Evolutionary conservation across 2,888 invertebrate species (phyloP).

Genomic region (Troides helena): DNA sequence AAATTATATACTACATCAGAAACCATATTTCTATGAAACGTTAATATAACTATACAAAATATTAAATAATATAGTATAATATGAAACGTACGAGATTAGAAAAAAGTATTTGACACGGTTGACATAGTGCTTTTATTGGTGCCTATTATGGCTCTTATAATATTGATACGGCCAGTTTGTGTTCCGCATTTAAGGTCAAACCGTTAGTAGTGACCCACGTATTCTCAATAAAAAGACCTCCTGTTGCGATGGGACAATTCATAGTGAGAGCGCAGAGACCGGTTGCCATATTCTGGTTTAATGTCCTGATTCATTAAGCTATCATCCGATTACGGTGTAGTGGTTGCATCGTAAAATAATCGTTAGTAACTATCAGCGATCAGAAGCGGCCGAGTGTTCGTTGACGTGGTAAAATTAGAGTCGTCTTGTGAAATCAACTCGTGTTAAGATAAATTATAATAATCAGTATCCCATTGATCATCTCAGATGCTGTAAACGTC

Average conservation of each 20-base stretch:
- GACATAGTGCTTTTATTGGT: conserved; percentile 20
- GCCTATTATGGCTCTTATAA: conserved; percentile 19
- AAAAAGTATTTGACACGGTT: conserved; percentile 4
- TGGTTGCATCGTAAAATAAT: conserved; percentile 37
- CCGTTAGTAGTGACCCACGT: conserved; percentile 41
- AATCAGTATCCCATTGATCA: conserved; percentile 26
- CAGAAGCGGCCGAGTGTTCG: background rate
- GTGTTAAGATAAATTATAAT: conserved; percentile 27
- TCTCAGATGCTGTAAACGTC: conserved; percentile 25
- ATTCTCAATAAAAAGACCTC: conserved; percentile 59
- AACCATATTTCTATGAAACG: background rate
- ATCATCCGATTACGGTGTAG: conserved; percentile 49
- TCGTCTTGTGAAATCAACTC: conserved; percentile 20
- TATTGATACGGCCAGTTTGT: conserved; percentile 23
- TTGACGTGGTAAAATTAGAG: conserved; percentile 12
- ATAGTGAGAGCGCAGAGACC: conserved; percentile 49
- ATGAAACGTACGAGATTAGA: background rate
- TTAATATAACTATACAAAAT: background rate
- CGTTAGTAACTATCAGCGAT: conserved; percentile 38
- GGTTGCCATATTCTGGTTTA: conserved; percentile 46
- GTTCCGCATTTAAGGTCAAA: conserved; percentile 29
- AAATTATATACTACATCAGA: no score
- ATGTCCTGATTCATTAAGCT: conserved; percentile 64
- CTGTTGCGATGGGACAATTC: conserved; percentile 54
- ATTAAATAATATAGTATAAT: background rate